Percentiles rank a stretch among this genome's conserved stretches.
phyloP scores from a whole-genome alignment of 1,140 invertebrate species.

The Vollenhovia emeryi region DNA sequence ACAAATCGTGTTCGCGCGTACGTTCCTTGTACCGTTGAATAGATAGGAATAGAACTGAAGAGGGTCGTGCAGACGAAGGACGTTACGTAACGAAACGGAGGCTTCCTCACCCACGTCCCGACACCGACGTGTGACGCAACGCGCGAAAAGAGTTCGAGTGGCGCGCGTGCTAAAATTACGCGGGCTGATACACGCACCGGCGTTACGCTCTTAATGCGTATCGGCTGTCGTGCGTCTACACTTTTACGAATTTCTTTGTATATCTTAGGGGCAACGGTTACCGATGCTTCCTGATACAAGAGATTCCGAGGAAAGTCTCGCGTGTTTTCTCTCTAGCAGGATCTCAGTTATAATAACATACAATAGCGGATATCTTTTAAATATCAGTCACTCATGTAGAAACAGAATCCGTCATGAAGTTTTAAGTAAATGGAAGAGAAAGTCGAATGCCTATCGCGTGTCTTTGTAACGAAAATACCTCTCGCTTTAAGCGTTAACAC shows the following conservation, averaged over 20 bases:
- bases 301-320: neutral
- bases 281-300: neutral
- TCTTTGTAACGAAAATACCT: neutral
- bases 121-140: slow-evolving; percentile 63
- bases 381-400: neutral
- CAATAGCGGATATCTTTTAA: neutral
- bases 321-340: neutral
- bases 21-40: slow-evolving; percentile 33
- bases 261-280: neutral
- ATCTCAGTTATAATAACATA: neutral
- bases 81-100: slow-evolving; percentile 68
- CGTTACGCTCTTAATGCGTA: slow-evolving; percentile 17
- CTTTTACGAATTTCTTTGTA: neutral
- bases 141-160: slow-evolving; percentile 61
- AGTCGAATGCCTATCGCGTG: neutral
- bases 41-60: slow-evolving; percentile 54
- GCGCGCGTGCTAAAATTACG: slow-evolving; percentile 71
- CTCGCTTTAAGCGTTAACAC: neutral
- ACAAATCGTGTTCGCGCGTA: neutral
- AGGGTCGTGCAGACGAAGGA: slow-evolving; percentile 59
- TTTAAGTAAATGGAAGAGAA: neutral
- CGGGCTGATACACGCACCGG: slow-evolving; percentile 54
- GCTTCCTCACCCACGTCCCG: slow-evolving; percentile 69
- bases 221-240: slow-evolving; percentile 2
- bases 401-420: neutral